These are phyloP conservation scores for Periophthalmus magnuspinnatus DNA, from an alignment of 2,797 vertebrate genomes.

Conservation along the genomic window DNA sequence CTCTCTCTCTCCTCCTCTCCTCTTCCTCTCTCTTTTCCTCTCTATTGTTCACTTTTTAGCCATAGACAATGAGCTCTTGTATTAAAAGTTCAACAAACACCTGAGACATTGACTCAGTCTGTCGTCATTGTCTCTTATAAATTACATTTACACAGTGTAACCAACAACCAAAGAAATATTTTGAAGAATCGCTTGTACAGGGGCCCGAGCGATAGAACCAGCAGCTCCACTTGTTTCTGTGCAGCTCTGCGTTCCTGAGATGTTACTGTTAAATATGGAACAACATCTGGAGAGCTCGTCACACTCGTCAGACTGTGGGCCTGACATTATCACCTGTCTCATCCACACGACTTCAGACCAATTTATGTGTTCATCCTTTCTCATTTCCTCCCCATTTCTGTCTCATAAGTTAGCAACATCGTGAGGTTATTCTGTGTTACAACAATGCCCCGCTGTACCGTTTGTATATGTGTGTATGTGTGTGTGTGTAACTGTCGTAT, in stretches of 20 bases:
- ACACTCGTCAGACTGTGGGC: constrained; percentile 66
- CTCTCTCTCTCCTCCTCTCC: no score
- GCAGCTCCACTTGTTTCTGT: constrained; percentile 38
- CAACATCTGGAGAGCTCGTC: constrained; percentile 81
- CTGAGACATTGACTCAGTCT: no score
- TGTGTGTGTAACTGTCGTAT: constrained; percentile 54
- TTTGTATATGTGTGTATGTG: constrained; percentile 49
- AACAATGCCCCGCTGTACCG: constrained; percentile 23
- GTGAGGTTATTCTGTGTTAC: constrained; percentile 17
- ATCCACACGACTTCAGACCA: constrained; percentile 18
- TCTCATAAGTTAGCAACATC: constrained; percentile 26
- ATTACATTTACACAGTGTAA: no score
- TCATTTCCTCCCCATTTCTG: not conserved
- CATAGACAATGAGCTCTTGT: no score
- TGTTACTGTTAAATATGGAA: constrained; percentile 85
- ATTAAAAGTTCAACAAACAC: no score
- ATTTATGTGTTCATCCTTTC: not conserved
- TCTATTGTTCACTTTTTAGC: no score
- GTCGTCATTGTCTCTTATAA: no score
- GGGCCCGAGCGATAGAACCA: not conserved
- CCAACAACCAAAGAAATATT: not conserved
- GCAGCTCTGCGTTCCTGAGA: constrained; percentile 70
- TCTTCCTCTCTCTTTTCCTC: no score
- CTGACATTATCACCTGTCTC: constrained; percentile 42
- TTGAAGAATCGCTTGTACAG: not conserved